Evolutionary conservation across 2,113 vertebrate genomes (phyloP).

Genomic region (Erythrocercus mccallii): DNA sequence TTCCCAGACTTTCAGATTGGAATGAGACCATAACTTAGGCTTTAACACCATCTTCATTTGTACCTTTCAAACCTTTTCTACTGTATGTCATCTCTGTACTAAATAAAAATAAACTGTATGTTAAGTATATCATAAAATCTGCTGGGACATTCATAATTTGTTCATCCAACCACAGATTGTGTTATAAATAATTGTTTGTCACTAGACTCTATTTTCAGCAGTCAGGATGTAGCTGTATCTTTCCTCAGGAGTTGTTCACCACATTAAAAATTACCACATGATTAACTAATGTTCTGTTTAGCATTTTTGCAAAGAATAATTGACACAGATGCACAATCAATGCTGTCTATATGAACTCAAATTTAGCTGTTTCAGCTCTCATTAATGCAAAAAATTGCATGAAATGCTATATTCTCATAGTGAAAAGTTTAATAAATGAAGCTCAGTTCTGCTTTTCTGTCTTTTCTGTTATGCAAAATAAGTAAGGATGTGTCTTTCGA

Average conservation of each 20-base stretch:
- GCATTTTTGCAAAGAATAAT: slow-evolving; percentile 59
- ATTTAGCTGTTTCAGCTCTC: slow-evolving; percentile 60
- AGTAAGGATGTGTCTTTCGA: neutral
- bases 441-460: slow-evolving; percentile 5
- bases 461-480: slow-evolving; percentile 58
- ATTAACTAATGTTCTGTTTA: slow-evolving; percentile 54
- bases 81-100: neutral
- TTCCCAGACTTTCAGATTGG: neutral
- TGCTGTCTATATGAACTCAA: slow-evolving; percentile 43
- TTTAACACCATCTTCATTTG: neutral
- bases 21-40: neutral
- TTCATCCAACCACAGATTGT: neutral
- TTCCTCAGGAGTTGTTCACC: slow-evolving; percentile 19
- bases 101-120: slow-evolving; percentile 1
- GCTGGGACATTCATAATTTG: slow-evolving; percentile 15
- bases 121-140: slow-evolving; percentile 18
- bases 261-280: slow-evolving; percentile 45
- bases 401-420: slow-evolving; percentile 49
- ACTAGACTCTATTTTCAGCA: neutral
- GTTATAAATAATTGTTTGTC: slow-evolving; percentile 19
- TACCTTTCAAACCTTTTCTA: neutral
- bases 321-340: slow-evolving; percentile 51
- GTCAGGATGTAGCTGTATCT: neutral
- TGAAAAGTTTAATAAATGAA: slow-evolving; percentile 52
- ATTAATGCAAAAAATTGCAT: slow-evolving; percentile 63